phyloP scores from a whole-genome alignment of 2,888 invertebrate species.

The Drosophila koepferae region DNA sequence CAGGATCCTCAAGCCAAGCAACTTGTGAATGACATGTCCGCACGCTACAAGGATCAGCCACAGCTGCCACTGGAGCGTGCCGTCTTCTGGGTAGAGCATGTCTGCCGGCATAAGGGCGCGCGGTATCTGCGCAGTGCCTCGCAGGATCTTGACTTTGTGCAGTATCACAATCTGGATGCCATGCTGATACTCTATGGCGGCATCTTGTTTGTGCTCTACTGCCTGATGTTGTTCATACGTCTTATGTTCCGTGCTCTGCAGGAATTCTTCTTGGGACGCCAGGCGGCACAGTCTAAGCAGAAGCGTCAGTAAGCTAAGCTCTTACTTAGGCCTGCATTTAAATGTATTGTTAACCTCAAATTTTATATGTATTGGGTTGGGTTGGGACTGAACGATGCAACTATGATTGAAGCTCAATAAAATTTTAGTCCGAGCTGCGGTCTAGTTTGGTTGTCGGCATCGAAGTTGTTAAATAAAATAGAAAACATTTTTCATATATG shows the following conservation, averaged over 20 bases:
- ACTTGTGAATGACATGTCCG: constrained; percentile 69
- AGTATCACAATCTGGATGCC: constrained; percentile 83
- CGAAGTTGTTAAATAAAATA: constrained; percentile 68
- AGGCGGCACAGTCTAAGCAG: constrained; percentile 37
- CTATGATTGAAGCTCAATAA: constrained; percentile 29
- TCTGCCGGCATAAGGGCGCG: constrained; percentile 82
- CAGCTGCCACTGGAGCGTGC: constrained; percentile 79
- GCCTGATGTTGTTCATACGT: constrained; percentile 48
- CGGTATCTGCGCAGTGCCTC: constrained; percentile 80
- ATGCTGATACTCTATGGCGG: constrained; percentile 74
- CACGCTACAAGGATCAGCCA: constrained; percentile 80
- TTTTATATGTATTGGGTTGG: background rate
- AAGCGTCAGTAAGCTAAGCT: constrained; percentile 47
- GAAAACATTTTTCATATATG: constrained; percentile 60
- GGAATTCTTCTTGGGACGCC: constrained; percentile 25
- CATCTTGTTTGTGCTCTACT: constrained; percentile 50
- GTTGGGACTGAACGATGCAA: constrained; percentile 4
- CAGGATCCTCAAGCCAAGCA: constrained; percentile 59
- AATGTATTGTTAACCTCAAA: background rate
- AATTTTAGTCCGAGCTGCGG: constrained; percentile 33
- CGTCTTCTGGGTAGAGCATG: constrained; percentile 84
- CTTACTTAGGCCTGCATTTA: background rate
- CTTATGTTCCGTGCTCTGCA: constrained; percentile 26
- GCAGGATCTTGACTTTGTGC: constrained; percentile 79
- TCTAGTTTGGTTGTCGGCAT: constrained; percentile 33